Percentiles rank a stretch among this genome's conserved stretches.
phyloP scores from a whole-genome alignment of 2,113 vertebrate species.

The Catharus minimus region DNA sequence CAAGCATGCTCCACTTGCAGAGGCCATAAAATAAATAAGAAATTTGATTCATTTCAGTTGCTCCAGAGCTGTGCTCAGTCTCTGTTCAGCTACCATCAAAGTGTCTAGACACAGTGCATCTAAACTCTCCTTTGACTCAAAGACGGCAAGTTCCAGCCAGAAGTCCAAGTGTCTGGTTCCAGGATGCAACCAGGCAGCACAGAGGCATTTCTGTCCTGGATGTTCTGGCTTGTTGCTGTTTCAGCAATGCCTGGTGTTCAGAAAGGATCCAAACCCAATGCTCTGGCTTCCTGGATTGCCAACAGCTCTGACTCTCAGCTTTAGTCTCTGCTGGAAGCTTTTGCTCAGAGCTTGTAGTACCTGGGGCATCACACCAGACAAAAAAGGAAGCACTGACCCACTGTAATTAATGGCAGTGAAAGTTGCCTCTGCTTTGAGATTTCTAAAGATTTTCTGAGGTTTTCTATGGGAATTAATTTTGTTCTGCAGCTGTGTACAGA shows the following conservation, averaged over 20 bases:
- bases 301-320: background rate
- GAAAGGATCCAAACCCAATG: background rate
- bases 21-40: conserved; percentile 40
- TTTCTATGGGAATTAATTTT: background rate
- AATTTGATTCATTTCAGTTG: conserved; percentile 34
- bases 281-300: background rate
- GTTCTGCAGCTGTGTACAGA: background rate
- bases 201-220: background rate
- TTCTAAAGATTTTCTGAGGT: background rate
- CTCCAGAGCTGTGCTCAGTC: background rate
- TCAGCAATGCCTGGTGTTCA: background rate
- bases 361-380: background rate
- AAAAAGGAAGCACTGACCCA: background rate
- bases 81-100: background rate
- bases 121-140: background rate
- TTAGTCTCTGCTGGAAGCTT: background rate
- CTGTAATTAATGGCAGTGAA: background rate
- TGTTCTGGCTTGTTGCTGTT: background rate
- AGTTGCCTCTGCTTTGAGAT: background rate
- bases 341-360: background rate
- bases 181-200: background rate
- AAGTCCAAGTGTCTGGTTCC: background rate
- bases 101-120: background rate
- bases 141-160: background rate
- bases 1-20: background rate